Conservation (phyloP, 2,113 vertebrate species). For the Chlamydotis undulata region DNA sequence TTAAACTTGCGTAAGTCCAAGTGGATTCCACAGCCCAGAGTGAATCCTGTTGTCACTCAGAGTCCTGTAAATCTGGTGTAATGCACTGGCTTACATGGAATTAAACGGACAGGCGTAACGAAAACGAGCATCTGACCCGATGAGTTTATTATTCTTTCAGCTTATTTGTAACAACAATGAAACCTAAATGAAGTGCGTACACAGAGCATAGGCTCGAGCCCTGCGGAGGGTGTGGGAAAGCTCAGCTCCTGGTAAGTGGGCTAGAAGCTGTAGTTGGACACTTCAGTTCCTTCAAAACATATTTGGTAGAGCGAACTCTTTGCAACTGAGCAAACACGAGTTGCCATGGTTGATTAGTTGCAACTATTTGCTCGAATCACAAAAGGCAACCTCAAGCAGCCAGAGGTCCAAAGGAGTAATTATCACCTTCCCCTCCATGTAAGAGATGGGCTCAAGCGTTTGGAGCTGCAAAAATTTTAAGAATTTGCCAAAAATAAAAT, state of each 20-base stretch:
- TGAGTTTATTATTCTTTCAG: not conserved
- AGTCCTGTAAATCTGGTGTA: conserved; percentile 5
- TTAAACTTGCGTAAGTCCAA: not conserved
- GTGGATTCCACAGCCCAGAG: not conserved
- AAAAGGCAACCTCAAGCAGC: not conserved
- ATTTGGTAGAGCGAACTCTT: not conserved
- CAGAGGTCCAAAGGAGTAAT: not conserved
- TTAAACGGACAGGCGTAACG: not conserved
- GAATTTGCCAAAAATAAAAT: not conserved
- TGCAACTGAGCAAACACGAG: not conserved
- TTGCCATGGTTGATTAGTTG: not conserved
- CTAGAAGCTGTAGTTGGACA: not conserved
- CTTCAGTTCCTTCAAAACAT: not conserved
- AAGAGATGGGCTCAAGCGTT: not conserved
- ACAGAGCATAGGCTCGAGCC: not conserved
- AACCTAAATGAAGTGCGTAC: not conserved
- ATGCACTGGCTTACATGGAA: not conserved
- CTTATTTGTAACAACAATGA: not conserved
- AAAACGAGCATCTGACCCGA: not conserved
- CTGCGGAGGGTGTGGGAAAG: not conserved
- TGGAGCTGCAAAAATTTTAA: not conserved
- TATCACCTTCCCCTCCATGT: not conserved
- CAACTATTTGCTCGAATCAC: not conserved
- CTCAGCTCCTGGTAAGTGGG: not conserved
- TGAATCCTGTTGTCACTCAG: not conserved